These are phyloP conservation scores for Synanthedon formicaeformis DNA, from an alignment of 2,888 invertebrate genomes.

Conservation along the genomic window DNA sequence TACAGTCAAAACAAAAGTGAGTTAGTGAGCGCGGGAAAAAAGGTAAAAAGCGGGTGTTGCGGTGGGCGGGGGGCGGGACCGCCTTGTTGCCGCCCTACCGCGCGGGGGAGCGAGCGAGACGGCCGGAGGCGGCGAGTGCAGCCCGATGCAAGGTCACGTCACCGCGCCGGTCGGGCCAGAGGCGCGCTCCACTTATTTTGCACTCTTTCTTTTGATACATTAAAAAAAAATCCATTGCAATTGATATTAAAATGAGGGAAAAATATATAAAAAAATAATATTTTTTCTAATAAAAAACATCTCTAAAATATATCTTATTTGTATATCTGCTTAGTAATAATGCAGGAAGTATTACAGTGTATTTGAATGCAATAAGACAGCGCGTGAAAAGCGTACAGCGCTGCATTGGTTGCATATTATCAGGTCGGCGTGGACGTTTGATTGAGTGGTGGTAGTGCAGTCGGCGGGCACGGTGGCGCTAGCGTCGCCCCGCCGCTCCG, in stretches of 20 bases:
- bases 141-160: conserved; percentile 42
- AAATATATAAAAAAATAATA: no score
- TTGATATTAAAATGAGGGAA: background rate
- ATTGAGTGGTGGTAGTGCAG: conserved; percentile 39
- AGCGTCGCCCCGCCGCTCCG: conserved; percentile 32
- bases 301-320: no score
- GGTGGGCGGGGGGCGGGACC: conserved; percentile 62
- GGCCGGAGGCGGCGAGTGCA: conserved; percentile 13
- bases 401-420: conserved; percentile 8
- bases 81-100: conserved; percentile 27
- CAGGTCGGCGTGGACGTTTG: conserved; percentile 21
- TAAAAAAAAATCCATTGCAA: no score
- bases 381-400: no score
- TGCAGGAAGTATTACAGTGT: no score
- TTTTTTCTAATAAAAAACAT: no score
- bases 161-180: conserved; percentile 8
- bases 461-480: conserved; percentile 28
- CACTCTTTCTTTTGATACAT: conserved; percentile 30
- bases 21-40: conserved; percentile 39
- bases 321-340: no score
- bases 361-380: no score
- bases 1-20: conserved; percentile 34
- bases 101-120: conserved; percentile 39
- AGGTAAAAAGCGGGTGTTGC: conserved; percentile 47
- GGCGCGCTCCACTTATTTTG: conserved; percentile 11